These are phyloP conservation scores for Drosophila buzzatii DNA, from an alignment of 2,888 invertebrate genomes.

Conservation along the genomic window DNA sequence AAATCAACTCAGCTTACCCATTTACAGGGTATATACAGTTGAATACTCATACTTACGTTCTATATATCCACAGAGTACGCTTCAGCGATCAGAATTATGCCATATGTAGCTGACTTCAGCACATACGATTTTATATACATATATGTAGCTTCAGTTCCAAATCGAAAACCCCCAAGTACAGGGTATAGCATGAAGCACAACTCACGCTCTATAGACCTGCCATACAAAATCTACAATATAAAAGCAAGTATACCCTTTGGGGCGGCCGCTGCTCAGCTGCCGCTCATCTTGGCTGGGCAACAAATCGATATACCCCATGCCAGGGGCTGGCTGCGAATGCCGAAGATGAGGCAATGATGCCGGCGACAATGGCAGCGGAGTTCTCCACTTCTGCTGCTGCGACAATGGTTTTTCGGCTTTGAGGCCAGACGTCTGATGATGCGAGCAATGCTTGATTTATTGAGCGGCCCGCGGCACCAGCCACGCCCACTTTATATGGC, in stretches of 20 bases:
- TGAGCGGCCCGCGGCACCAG: slow-evolving; percentile 27
- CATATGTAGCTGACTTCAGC: no score
- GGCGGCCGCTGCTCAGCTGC: background rate
- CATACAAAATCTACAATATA: background rate
- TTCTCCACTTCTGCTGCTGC: background rate
- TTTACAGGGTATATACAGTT: background rate
- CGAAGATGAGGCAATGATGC: slow-evolving; percentile 47
- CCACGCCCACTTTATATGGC: slow-evolving; percentile 50
- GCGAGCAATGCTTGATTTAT: slow-evolving; percentile 76
- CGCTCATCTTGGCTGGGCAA: background rate
- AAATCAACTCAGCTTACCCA: background rate
- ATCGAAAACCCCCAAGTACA: background rate
- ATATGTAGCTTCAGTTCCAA: background rate
- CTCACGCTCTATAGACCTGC: background rate
- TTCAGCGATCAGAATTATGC: no score
- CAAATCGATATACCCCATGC: slow-evolving; percentile 12
- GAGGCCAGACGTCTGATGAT: slow-evolving; percentile 59
- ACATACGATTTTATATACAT: no score
- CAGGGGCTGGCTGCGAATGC: slow-evolving; percentile 20
- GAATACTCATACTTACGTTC: background rate
- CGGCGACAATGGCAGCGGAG: slow-evolving; percentile 54
- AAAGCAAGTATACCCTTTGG: background rate
- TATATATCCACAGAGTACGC: no score
- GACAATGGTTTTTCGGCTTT: slow-evolving; percentile 29
- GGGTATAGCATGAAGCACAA: background rate